phyloP scores from a whole-genome alignment of 2,888 invertebrate genomes.

The Cryptocheilus praepositus region DNA sequence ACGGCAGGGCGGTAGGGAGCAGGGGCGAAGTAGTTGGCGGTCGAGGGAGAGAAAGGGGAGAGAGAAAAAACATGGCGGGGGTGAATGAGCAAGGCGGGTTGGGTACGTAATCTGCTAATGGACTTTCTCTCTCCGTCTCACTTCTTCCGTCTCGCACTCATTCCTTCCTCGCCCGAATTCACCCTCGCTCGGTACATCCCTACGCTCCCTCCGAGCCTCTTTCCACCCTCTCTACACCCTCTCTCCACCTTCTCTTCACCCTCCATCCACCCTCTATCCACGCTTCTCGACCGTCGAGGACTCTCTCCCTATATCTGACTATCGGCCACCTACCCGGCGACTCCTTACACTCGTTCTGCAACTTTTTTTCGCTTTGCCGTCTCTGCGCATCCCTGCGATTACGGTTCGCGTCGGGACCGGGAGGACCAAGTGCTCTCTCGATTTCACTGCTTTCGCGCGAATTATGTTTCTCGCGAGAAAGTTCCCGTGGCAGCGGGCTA shows the following conservation, averaged over 20 bases:
- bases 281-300: no score
- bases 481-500: no score
- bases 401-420: not conserved
- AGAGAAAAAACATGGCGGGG: constrained; percentile 66
- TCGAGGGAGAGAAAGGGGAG: constrained; percentile 56
- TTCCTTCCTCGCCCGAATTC: constrained; percentile 57
- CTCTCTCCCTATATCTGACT: constrained; percentile 20
- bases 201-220: constrained; percentile 42
- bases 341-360: constrained; percentile 27
- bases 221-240: constrained; percentile 38
- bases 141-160: constrained; percentile 48
- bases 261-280: no score
- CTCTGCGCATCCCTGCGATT: no score
- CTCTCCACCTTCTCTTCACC: constrained; percentile 41
- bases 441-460: not conserved
- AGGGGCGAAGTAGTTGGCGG: constrained; percentile 56
- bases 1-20: constrained; percentile 23
- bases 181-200: constrained; percentile 47
- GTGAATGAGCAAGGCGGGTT: constrained; percentile 68
- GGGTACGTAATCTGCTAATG: constrained; percentile 75
- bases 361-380: constrained; percentile 26
- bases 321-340: constrained; percentile 31
- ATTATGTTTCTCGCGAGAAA: no score
- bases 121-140: constrained; percentile 59
- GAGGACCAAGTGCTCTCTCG: not conserved